Evolutionary conservation across 2,888 invertebrate species (phyloP).

Genomic region (Pseudoips prasinana): DNA sequence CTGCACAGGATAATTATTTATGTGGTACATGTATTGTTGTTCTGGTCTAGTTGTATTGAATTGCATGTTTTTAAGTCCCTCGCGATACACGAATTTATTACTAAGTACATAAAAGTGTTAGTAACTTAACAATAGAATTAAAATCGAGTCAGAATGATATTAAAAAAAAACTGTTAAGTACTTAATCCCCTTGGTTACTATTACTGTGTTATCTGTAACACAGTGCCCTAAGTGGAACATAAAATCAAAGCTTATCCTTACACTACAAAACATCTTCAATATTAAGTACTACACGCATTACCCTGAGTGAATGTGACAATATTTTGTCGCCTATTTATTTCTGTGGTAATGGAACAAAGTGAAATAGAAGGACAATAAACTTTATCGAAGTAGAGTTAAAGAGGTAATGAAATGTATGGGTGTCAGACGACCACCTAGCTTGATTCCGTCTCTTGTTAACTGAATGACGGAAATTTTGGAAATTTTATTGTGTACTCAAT

Average conservation of each 20-base stretch:
- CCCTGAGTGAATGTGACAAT: conserved; percentile 36
- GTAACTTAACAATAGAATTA: too few species aligned
- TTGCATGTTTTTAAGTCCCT: too few species aligned
- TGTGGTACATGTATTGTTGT: too few species aligned
- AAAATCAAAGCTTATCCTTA: conserved; percentile 2
- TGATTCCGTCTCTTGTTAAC: conserved; percentile 18
- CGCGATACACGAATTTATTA: too few species aligned
- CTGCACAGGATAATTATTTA: too few species aligned
- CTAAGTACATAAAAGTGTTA: too few species aligned
- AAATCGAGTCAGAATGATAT: too few species aligned
- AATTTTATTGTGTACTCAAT: conserved; percentile 50
- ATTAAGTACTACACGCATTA: conserved; percentile 22
- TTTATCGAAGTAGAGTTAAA: conserved; percentile 49
- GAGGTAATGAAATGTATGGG: conserved; percentile 57
- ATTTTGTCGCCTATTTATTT: conserved; percentile 48
- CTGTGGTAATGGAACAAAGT: conserved; percentile 51
- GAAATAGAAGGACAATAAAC: conserved; percentile 58
- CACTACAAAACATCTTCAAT: conserved; percentile 7
- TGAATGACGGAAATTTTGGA: conserved; percentile 40
- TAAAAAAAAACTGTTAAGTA: too few species aligned
- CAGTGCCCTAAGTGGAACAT: too few species aligned
- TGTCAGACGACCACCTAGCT: conserved; percentile 60
- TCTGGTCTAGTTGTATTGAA: too few species aligned
- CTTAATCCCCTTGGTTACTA: too few species aligned
- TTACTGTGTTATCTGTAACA: too few species aligned